Base-by-base conservation (phyloP, 2,888 invertebrate species). In the Allophyes oxyacanthae region DNA sequence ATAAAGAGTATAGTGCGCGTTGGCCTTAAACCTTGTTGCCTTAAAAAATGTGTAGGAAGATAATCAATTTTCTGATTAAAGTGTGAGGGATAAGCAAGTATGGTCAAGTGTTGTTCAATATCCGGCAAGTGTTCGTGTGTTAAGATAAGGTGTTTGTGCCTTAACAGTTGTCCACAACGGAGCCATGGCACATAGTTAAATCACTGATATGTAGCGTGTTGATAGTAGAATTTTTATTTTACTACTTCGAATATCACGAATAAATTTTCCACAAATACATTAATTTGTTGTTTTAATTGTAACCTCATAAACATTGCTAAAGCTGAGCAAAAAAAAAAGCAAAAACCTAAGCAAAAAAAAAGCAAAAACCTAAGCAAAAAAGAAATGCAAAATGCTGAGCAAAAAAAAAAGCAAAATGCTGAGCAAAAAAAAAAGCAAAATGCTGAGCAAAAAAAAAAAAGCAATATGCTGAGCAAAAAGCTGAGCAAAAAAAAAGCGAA, bases 221-320 rank as follows among this genome's bases (percentile, higher is more conserved):
- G 63, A 81, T 75, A 79, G 82, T 87, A 91, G 86, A 88, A 81
- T 83, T 87, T 85, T 91, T 91, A 91, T 91, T 91, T 92, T 91
- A 91, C 75, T 91, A 92, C 85, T 86, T 81, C 69, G 78, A 53
- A 73, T 77, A 88, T 90, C 92, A 92, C 89, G 82, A 92, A 91
- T 92, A 92, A 87, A 89, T 88, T 92, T 90, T 91, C 73, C 86
- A 89, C 85, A 86, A 88, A 86, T 83, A 82, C 54, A 66, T 64
- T 64, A 48, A 43, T 58, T 64, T 81, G 80, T 84, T 77, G 78
- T 81, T 64, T 61, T 60, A 38, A 56, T 64, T 56, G 26, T 41
- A 33, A 8, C 28, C 28, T 28, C 5, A 4, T 8, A 6, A 28
- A 28, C 1, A 25, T 25, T 3, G 3, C 25, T n/a, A n/a, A n/a